Conservation (phyloP, 2,888 invertebrate genomes). For the Pachymerium ferrugineum region DNA sequence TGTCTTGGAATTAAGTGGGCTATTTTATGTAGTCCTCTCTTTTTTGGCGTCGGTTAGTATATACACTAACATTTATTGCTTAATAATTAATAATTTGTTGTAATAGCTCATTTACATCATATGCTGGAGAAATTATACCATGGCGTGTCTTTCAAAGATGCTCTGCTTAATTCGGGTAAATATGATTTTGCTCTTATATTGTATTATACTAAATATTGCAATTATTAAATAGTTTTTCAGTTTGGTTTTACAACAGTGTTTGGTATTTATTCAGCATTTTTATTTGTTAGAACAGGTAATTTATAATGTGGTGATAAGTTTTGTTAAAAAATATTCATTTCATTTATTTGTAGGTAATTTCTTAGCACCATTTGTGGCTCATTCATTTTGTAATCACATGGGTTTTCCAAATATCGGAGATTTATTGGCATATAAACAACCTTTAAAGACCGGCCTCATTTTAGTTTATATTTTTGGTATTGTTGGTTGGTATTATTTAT, state of each 20-base stretch:
- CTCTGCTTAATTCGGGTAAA: neutral
- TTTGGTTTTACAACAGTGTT: conserved; percentile 86
- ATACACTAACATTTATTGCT: conserved; percentile 28
- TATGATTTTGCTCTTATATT: neutral
- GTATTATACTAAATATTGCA: neutral
- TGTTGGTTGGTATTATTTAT: conserved; percentile 66
- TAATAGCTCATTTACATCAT: conserved; percentile 85
- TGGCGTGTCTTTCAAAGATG: neutral
- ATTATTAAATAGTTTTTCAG: conserved; percentile 59
- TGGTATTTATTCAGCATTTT: conserved; percentile 88
- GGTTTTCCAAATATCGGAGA: conserved; percentile 85
- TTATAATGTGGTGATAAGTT: neutral
- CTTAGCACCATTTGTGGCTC: conserved; percentile 77
- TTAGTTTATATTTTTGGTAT: conserved; percentile 69
- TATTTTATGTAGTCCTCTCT: conserved; percentile 77
- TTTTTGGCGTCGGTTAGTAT: conserved; percentile 76
- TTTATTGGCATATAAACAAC: conserved; percentile 56
- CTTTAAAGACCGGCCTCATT: conserved; percentile 60
- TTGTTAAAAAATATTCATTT: conserved; percentile 31
- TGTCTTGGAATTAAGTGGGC: conserved; percentile 61
- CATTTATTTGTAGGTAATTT: conserved; percentile 64
- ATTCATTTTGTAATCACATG: conserved; percentile 95
- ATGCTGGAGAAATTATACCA: conserved; percentile 65
- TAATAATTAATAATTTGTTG: conserved; percentile 34
- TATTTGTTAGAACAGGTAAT: conserved; percentile 77